A percentile compares a stretch with the other conserved stretches of the same genome.
phyloP scores from a whole-genome alignment of 2,888 invertebrate genomes.

The Drosophila fungiperda region DNA sequence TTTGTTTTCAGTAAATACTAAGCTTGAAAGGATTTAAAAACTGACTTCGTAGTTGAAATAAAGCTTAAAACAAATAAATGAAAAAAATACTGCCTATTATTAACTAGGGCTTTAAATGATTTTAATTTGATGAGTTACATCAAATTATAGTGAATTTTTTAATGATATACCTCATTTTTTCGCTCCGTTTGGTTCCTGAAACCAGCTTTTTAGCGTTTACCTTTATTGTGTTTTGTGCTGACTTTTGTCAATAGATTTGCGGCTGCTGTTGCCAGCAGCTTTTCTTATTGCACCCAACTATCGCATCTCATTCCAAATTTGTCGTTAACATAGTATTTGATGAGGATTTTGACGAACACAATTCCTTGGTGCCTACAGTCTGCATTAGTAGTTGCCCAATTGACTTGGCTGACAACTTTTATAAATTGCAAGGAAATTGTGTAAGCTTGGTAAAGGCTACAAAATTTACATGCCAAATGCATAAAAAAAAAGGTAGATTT shows the following conservation, averaged over 20 bases:
- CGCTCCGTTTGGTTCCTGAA: not conserved
- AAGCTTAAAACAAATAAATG: not conserved
- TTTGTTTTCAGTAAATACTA: too few species aligned
- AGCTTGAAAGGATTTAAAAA: not conserved
- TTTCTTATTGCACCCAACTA: constrained; percentile 9
- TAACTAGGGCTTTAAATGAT: not conserved
- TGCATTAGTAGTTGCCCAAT: constrained; percentile 43
- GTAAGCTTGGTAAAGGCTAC: constrained; percentile 3
- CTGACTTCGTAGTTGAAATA: not conserved
- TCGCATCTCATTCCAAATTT: constrained; percentile 43
- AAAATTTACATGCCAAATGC: constrained; percentile 14
- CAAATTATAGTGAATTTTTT: not conserved
- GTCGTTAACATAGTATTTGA: constrained; percentile 46
- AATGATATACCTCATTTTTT: not conserved
- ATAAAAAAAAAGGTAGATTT: not conserved
- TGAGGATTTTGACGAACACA: constrained; percentile 23
- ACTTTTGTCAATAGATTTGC: constrained; percentile 39
- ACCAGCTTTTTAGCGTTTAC: constrained; percentile 9
- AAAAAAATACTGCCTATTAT: not conserved
- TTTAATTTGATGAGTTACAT: not conserved
- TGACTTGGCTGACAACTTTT: constrained; percentile 58
- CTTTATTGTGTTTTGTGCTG: constrained; percentile 29
- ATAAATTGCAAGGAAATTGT: constrained; percentile 62
- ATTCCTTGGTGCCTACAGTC: constrained; percentile 41
- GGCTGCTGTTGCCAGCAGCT: constrained; percentile 10